These are phyloP conservation scores for Tokudaia muenninki DNA, from an alignment of 2,797 vertebrate species.

Conservation along the genomic window DNA sequence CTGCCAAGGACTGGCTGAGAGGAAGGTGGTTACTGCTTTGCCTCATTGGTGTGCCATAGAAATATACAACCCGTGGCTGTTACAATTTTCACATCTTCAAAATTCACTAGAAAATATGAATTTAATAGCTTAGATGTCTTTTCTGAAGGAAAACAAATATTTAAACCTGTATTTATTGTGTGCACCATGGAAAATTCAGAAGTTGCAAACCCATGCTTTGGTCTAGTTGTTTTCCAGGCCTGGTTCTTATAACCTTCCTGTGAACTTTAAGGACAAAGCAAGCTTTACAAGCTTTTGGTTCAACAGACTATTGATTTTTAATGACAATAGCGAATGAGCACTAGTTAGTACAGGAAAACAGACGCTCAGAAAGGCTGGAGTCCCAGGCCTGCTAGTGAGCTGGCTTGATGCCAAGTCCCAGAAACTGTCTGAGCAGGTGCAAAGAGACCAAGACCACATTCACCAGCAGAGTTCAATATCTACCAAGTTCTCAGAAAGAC, in stretches of 20 bases:
- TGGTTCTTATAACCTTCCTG: background rate
- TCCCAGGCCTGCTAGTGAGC: background rate
- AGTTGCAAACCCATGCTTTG: conserved; percentile 22
- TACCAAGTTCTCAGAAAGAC: background rate
- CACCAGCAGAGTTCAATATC: conserved; percentile 26
- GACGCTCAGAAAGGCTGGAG: background rate
- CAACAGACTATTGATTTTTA: conserved; percentile 35
- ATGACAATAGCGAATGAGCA: background rate
- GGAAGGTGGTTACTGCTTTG: conserved; percentile 11
- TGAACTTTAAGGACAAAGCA: conserved; percentile 19
- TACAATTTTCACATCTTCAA: background rate
- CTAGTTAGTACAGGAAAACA: background rate
- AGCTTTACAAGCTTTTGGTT: background rate
- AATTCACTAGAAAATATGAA: background rate
- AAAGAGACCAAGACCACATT: background rate
- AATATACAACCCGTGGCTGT: background rate
- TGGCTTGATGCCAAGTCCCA: background rate
- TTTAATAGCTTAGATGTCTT: background rate
- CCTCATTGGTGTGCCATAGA: background rate
- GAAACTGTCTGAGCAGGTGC: background rate
- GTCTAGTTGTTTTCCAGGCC: conserved; percentile 7
- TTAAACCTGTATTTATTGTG: background rate
- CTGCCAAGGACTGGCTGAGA: background rate
- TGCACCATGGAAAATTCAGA: conserved; percentile 27
- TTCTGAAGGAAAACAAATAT: conserved; percentile 25